Base-by-base conservation (phyloP, 2,888 invertebrate species). In the Fragum sueziense region DNA sequence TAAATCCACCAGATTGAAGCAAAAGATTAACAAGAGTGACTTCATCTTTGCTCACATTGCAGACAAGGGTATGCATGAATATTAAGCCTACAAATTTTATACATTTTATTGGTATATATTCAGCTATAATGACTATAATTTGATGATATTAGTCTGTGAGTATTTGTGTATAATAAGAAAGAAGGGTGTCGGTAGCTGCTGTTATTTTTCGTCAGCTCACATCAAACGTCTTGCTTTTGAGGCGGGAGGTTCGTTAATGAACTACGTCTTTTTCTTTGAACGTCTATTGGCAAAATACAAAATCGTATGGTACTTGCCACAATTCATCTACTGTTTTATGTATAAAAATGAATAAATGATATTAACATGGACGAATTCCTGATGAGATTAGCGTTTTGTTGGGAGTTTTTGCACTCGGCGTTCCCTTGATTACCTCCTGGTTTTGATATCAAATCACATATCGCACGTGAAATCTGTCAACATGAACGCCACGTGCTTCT, bases 211-310 rank as follows among this genome's bases (percentile, higher is more conserved):
- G 65, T 65, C 65, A 65, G n/a, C 65, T 14, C 41, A 37, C 41
- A 41, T 65, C 65, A 65, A 65, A 65, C 65, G 27, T 22, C 65
- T 65, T 34, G 22, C 65, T 37, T 37, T 41, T 37, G 41, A 65
- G 65, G 65, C 65, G 65, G 65, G 65, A 41, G 65, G 65, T 65
- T 65, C 14, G 37, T 65, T 65, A 65, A 65, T 65, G 65, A 65
- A 65, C 65, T 65, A 65, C 65, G 41, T 37, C 65, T 22, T 65
- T 65, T 34, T 41, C 65, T 65, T 65, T 65, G 65, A 65, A 65
- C 65, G 65, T 65, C 65, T 65, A 65, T 65, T 65, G 65, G 65
- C 41, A 65, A 65, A 65, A 65, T 65, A 65, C 65, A 65, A 65
- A 65, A 37, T 65, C 65, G 65, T 37, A 65, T 25, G 41, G 37